A percentile compares a stretch with the other conserved stretches of the same genome.
These are phyloP conservation scores for Acrobasis suavella DNA, from an alignment of 2,888 invertebrate species.

Conservation along the genomic window DNA sequence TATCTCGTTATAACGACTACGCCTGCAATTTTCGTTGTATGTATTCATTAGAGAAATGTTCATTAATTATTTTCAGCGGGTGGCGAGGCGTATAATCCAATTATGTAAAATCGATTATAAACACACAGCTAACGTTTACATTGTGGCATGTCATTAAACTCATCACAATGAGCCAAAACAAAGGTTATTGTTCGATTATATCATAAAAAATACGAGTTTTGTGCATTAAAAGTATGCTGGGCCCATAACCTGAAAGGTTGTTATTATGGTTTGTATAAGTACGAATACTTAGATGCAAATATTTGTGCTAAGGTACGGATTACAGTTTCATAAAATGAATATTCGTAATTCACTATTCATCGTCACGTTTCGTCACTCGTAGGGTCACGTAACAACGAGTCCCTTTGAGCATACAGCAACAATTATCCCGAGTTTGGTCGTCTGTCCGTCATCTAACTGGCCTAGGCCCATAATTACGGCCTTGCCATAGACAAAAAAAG, in stretches of 20 bases:
- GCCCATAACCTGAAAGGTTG: too few species aligned
- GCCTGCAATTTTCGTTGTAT: neutral
- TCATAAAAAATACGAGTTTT: too few species aligned
- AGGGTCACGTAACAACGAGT: neutral
- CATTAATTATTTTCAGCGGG: constrained; percentile 11
- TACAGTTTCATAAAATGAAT: too few species aligned
- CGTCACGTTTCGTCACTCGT: neutral
- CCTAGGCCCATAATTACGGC: neutral
- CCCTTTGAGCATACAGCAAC: neutral
- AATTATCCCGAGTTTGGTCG: neutral
- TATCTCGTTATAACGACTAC: too few species aligned
- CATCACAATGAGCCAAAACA: constrained; percentile 2
- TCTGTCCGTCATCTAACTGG: neutral
- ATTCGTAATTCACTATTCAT: neutral
- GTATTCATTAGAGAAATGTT: constrained; percentile 3
- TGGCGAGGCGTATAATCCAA: constrained; percentile 8
- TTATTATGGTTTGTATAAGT: too few species aligned
- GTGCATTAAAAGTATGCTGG: too few species aligned
- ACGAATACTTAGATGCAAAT: too few species aligned
- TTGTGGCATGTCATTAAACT: constrained; percentile 6
- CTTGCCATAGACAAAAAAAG: too few species aligned
- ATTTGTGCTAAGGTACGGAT: too few species aligned
- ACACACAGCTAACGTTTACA: constrained; percentile 6
- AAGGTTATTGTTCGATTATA: neutral
- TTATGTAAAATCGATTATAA: constrained; percentile 14